Evolutionary conservation across 2,797 vertebrate genomes (phyloP).

Genomic region (Neosalanx taihuensis): DNA sequence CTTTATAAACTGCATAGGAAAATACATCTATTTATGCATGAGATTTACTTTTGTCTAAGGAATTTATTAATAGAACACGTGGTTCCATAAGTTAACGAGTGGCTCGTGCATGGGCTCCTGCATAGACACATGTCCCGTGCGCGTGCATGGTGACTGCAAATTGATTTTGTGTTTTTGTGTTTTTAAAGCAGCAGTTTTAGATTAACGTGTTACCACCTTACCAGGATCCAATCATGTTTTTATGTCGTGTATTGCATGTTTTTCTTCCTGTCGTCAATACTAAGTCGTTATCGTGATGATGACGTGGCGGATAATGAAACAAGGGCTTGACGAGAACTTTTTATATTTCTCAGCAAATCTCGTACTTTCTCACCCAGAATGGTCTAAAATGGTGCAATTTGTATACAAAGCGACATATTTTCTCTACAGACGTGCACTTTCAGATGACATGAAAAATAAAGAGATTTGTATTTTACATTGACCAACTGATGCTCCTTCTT

Average conservation of each 20-base stretch:
- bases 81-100: too few relatives aligned
- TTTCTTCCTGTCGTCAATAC: background rate
- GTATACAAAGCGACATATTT: slow-evolving; percentile 44
- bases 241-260: slow-evolving; percentile 14
- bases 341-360: slow-evolving; percentile 23
- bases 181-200: background rate
- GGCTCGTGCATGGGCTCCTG: too few relatives aligned
- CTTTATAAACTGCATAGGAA: background rate
- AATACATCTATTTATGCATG: background rate
- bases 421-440: slow-evolving; percentile 50
- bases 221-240: slow-evolving; percentile 10
- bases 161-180: background rate
- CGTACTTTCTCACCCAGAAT: slow-evolving; percentile 34
- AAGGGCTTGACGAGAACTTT: slow-evolving; percentile 33
- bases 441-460: slow-evolving; percentile 22
- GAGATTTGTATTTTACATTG: slow-evolving; percentile 2
- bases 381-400: slow-evolving; percentile 47
- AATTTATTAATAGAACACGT: too few relatives aligned
- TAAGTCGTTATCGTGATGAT: slow-evolving; percentile 18
- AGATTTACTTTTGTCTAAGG: background rate
- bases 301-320: slow-evolving; percentile 24
- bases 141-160: background rate
- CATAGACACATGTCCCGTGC: too few relatives aligned
- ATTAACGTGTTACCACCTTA: slow-evolving; percentile 3
- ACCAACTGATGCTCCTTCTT: slow-evolving; percentile 35